Percentiles rank a stretch among this genome's conserved stretches.
These are phyloP conservation scores for Pocillopora meandrina DNA, from an alignment of 92 coral and sea anemone genomes.

Conservation along the genomic window DNA sequence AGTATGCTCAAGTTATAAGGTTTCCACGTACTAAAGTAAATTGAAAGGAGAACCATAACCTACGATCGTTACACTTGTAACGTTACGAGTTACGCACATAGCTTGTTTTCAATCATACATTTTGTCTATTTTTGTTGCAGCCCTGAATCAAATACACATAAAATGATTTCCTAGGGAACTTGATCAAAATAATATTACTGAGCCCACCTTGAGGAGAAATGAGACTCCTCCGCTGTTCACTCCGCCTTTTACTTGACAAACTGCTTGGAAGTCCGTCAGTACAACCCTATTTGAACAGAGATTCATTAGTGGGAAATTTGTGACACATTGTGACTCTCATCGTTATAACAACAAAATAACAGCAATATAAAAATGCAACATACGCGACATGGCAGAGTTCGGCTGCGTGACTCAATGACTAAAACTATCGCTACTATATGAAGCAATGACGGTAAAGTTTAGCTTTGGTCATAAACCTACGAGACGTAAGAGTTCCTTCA, in stretches of 20 bases:
- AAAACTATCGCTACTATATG: not conserved
- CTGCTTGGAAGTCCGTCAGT: slow-evolving; percentile 76
- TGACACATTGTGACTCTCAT: too few species aligned
- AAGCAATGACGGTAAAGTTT: not conserved
- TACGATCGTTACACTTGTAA: too few species aligned
- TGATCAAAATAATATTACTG: not conserved
- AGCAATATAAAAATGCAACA: not conserved
- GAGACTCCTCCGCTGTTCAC: slow-evolving; percentile 56
- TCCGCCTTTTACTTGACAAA: slow-evolving; percentile 61
- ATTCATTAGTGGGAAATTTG: too few species aligned
- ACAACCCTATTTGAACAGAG: slow-evolving; percentile 48
- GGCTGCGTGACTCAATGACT: not conserved
- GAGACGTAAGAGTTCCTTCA: too few species aligned
- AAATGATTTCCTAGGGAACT: not conserved
- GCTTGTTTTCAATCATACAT: too few species aligned
- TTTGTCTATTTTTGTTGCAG: too few species aligned
- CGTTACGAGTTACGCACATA: too few species aligned
- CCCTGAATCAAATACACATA: too few species aligned
- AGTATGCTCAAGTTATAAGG: not conserved
- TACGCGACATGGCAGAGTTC: too few species aligned
- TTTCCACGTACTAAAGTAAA: too few species aligned
- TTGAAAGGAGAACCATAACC: too few species aligned
- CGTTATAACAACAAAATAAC: not conserved
- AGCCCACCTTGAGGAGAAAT: slow-evolving; percentile 23
- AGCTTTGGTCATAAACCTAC: too few species aligned